phyloP scores from a whole-genome alignment of 2,797 vertebrate genomes.

The Falco berigora region DNA sequence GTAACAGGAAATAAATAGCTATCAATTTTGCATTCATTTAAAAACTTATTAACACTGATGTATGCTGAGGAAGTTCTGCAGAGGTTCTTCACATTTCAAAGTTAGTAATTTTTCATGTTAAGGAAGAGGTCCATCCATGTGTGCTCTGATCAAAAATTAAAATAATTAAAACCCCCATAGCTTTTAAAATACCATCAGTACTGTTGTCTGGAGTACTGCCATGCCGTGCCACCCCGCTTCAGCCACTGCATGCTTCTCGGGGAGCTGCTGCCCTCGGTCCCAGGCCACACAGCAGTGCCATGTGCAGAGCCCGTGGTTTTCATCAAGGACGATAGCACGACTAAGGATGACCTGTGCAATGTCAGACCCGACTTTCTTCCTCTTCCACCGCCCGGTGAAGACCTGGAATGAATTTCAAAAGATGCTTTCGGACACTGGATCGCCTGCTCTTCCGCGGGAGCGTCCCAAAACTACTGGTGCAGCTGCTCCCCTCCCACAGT shows the following conservation, averaged over 20 bases:
- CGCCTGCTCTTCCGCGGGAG: slow-evolving; percentile 82
- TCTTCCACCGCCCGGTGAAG: slow-evolving; percentile 88
- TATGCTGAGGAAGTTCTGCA: background rate
- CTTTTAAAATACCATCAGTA: background rate
- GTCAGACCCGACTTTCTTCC: slow-evolving; percentile 77
- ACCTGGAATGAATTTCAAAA: slow-evolving; percentile 88
- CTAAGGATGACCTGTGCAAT: rapidly evolving
- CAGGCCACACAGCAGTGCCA: background rate
- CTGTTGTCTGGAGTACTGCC: background rate
- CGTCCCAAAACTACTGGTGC: slow-evolving; percentile 82
- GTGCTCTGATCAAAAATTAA: background rate
- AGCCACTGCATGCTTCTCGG: rapidly evolving
- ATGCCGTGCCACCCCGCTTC: background rate
- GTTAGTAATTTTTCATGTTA: background rate
- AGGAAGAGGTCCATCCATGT: background rate
- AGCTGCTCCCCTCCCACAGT: slow-evolving; percentile 73
- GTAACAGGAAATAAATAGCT: slow-evolving; percentile 40
- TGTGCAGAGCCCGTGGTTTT: background rate
- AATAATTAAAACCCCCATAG: background rate
- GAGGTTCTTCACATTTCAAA: background rate
- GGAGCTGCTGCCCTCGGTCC: background rate
- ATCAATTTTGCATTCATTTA: background rate
- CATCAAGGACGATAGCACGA: no score
- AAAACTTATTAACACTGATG: background rate
- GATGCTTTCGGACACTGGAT: slow-evolving; percentile 81